phyloP scores from a whole-genome alignment of 2,888 invertebrate genomes.

The Mythimna lalbum region DNA sequence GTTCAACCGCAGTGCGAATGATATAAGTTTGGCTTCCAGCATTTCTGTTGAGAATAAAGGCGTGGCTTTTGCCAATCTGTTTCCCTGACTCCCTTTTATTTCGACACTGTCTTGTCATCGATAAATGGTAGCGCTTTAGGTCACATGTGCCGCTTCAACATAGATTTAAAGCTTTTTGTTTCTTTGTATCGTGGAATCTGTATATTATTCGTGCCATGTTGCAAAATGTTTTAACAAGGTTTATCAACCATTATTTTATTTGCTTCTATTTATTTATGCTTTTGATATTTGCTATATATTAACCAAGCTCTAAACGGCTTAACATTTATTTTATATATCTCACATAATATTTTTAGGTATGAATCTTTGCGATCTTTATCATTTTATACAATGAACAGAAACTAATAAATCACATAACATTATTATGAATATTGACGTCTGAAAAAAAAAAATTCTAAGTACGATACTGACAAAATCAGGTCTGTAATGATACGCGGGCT shows the following conservation, averaged over 20 bases:
- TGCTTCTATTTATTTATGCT: background rate
- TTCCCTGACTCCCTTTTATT: conserved; percentile 29
- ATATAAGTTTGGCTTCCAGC: conserved; percentile 46
- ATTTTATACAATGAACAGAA: conserved; percentile 4
- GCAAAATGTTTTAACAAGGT: background rate
- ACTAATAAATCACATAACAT: conserved; percentile 14
- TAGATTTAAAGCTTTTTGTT: conserved; percentile 15
- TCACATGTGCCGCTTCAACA: conserved; percentile 15
- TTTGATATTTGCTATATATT: background rate
- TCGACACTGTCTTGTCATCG: conserved; percentile 54
- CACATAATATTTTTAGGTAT: background rate
- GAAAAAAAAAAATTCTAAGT: background rate
- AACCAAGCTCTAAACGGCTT: background rate
- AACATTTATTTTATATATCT: conserved; percentile 14
- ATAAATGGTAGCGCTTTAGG: conserved; percentile 32
- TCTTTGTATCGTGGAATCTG: background rate
- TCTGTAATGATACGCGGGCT: conserved; percentile 9
- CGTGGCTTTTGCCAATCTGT: conserved; percentile 48
- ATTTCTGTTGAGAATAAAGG: conserved; percentile 51
- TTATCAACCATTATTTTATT: background rate
- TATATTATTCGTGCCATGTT: background rate
- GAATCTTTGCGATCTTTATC: conserved; percentile 6
- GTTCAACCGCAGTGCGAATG: conserved; percentile 37
- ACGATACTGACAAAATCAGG: background rate
- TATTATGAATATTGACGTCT: conserved; percentile 8